Evolutionary conservation across 2,888 invertebrate species (phyloP).

Genomic region (Drosophila emarginata): DNA sequence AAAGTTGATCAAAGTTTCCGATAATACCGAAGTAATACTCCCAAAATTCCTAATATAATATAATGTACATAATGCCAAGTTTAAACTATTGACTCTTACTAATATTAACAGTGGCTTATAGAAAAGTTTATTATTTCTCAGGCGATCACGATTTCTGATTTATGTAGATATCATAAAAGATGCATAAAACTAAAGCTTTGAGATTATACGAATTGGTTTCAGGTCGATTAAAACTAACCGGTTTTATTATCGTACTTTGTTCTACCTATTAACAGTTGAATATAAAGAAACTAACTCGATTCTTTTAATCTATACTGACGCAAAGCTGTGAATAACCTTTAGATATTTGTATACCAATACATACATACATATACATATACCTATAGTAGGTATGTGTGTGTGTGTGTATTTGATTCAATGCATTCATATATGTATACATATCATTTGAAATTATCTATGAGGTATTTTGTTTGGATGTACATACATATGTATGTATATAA

Average conservation of each 20-base stretch:
- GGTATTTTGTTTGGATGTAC: not conserved
- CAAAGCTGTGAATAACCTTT: not conserved
- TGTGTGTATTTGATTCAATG: not conserved
- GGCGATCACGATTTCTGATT: no score
- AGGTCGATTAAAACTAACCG: not conserved
- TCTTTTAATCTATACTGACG: not conserved
- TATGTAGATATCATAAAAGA: no score
- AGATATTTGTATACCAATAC: not conserved
- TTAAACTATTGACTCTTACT: no score
- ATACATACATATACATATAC: not conserved
- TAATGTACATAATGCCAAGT: no score
- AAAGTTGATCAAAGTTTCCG: no score
- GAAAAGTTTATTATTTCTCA: no score
- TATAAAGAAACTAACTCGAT: not conserved
- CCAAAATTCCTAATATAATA: no score
- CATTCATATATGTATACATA: no score
- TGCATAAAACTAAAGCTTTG: no score
- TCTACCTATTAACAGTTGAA: not conserved
- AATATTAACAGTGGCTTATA: no score
- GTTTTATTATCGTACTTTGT: not conserved
- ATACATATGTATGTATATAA: not conserved
- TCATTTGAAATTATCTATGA: not conserved
- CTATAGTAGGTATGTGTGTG: not conserved
- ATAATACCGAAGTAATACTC: no score
- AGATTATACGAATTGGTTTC: no score